Base-by-base conservation (phyloP, 2,797 vertebrate genomes). In the Manis crassicaudata region DNA sequence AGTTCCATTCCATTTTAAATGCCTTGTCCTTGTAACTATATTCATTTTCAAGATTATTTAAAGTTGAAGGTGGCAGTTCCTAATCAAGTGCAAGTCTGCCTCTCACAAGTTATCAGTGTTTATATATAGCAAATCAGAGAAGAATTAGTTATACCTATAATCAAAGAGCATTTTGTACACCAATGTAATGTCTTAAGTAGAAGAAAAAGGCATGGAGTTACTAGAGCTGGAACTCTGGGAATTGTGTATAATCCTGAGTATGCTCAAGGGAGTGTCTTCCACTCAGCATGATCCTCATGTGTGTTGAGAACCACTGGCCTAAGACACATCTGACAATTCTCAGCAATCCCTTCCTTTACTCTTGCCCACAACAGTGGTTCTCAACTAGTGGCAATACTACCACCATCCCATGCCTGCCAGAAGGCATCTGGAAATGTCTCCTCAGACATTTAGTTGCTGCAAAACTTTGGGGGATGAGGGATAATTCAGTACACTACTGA, bases 21-120 rank as follows among this genome's bases (percentile, higher is more conserved):
- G 70, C 54, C 84, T 80, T 95, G 43, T 92, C 70, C 25, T 92
- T 96, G 37, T 58, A 72, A 92, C 23, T 46, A 35, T 40, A 82
- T 23, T 46, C 63, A 82, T 82, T 96, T 95, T 92, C 58, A 95
- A 79, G 80, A 56, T 40, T 79, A 67, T 82, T 63, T 32, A 23
- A 72, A 86, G 56, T 60, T 7, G 0, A 92, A 88, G 56, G 54
- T 29, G 81, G n/a, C n/a, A 93, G 60, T 93, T 93, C 7, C 29
- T 52, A 92, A 84, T 79, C 35, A 86, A 79, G 83, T 43, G 40
- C 46, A 87, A 25, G 16, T 58, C 43, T 85, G 29, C 6, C 62
- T 43, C 11, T 89, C n/a, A 60, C 3, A 67, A 88, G 25, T 27
- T 90, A 14, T 68, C 50, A 29, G 72, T 67, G 29, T 81, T 50